Conservation (phyloP, 2,113 vertebrate genomes). For the Cervus canadensis region DNA sequence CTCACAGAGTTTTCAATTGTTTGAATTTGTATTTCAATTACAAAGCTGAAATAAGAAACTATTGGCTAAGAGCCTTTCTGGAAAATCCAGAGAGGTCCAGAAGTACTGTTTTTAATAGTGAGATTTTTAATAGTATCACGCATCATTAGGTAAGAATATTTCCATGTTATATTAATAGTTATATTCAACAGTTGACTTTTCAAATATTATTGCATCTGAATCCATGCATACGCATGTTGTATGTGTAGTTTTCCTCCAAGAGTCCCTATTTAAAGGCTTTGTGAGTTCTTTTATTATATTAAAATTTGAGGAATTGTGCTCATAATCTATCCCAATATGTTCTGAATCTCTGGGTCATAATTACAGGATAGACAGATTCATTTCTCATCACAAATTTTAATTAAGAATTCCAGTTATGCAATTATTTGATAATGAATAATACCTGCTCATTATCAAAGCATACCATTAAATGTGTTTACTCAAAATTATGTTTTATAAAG, state of each 20-base stretch:
- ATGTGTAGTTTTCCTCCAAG: neutral
- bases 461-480: constrained; percentile 47
- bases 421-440: constrained; percentile 71
- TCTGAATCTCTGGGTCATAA: constrained; percentile 64
- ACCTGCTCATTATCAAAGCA: constrained; percentile 26
- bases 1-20: neutral
- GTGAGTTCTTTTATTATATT: constrained; percentile 31
- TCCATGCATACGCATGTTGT: neutral
- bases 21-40: constrained; percentile 4
- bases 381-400: constrained; percentile 70
- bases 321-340: constrained; percentile 44
- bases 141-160: neutral
- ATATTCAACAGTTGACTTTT: neutral
- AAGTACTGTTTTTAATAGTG: neutral
- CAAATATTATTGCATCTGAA: neutral
- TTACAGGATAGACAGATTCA: constrained; percentile 64
- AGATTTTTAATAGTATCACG: neutral
- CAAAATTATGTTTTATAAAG: constrained; percentile 50
- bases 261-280: neutral
- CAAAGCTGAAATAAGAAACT: neutral
- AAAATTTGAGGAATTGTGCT: constrained; percentile 44
- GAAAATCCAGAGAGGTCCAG: neutral
- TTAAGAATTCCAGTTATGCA: constrained; percentile 65
- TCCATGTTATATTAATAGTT: neutral
- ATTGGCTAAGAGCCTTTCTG: neutral